A percentile compares a stretch with the other conserved stretches of the same genome.
Evolutionary conservation across 1,140 invertebrate genomes (phyloP).

Genomic region (Philotrypesis tridentata): DNA sequence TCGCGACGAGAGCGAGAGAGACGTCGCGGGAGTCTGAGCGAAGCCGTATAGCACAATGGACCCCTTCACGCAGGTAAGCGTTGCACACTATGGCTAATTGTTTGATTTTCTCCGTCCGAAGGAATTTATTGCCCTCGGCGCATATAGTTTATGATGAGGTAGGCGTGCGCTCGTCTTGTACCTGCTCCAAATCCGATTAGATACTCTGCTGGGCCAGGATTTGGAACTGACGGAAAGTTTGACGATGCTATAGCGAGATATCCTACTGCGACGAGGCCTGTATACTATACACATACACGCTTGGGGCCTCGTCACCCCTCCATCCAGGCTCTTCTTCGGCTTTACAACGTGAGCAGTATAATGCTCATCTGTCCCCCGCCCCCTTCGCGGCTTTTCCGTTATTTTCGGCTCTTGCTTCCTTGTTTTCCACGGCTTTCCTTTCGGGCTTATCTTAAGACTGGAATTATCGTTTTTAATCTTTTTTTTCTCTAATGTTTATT

Average conservation of each 20-base stretch:
- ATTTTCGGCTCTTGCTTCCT: not conserved
- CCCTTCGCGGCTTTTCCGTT: not conserved
- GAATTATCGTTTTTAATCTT: not conserved
- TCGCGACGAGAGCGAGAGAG: not conserved
- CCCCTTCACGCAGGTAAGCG: conserved; percentile 64
- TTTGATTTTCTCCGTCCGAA: conserved; percentile 6
- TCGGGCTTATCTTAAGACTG: no score
- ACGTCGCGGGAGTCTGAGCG: not conserved
- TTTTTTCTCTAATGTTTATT: conserved; percentile 2
- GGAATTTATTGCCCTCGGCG: conserved; percentile 2
- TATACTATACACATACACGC: not conserved
- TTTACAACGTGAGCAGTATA: not conserved
- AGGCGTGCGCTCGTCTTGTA: conserved; percentile 21
- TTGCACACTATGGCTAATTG: conserved; percentile 19
- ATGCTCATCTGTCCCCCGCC: not conserved
- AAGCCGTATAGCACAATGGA: conserved; percentile 61
- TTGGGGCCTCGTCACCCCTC: not conserved
- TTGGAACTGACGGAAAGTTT: conserved; percentile 6
- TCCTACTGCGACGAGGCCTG: not conserved
- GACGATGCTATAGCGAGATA: not conserved
- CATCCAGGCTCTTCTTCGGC: not conserved
- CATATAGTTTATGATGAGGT: not conserved
- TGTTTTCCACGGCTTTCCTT: not conserved
- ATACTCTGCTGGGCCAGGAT: conserved; percentile 5
- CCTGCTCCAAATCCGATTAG: conserved; percentile 42